Evolutionary conservation across 2,113 vertebrate genomes (phyloP).

Genomic region (Prionailurus bengalensis): DNA sequence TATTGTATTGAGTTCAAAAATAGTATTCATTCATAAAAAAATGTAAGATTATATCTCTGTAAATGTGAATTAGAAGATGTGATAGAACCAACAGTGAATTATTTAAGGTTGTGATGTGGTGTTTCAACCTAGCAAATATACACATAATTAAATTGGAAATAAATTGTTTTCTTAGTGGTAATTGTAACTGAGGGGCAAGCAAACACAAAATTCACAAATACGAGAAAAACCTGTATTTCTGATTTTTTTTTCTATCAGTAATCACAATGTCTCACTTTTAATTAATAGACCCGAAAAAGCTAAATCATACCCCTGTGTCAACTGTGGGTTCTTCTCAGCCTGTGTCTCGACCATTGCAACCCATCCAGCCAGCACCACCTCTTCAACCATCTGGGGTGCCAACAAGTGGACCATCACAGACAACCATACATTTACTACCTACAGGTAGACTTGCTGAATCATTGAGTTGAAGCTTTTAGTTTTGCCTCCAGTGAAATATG

Average conservation of each 20-base stretch:
- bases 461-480: not conserved
- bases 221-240: not conserved
- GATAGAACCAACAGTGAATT: not conserved
- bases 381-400: slow-evolving; percentile 86
- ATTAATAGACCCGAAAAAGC: slow-evolving; percentile 87
- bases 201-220: not conserved
- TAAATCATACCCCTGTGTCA: slow-evolving; percentile 78
- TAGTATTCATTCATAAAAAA: not conserved
- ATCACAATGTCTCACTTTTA: slow-evolving; percentile 22
- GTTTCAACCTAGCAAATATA: slow-evolving; percentile 46
- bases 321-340: slow-evolving; percentile 81
- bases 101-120: slow-evolving; percentile 25
- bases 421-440: slow-evolving; percentile 89
- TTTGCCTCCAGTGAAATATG: not conserved
- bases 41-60: slow-evolving; percentile 19
- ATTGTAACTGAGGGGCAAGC: not conserved
- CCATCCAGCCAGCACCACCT: slow-evolving; percentile 84
- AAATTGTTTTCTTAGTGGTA: not conserved
- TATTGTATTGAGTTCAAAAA: slow-evolving; percentile 8
- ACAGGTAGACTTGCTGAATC: slow-evolving; percentile 84
- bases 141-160: not conserved
- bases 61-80: slow-evolving; percentile 18
- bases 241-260: not conserved
- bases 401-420: slow-evolving; percentile 88
- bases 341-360: slow-evolving; percentile 84